Conservation (phyloP, 2,888 invertebrate genomes). For the Psococerastis gibbosa region DNA sequence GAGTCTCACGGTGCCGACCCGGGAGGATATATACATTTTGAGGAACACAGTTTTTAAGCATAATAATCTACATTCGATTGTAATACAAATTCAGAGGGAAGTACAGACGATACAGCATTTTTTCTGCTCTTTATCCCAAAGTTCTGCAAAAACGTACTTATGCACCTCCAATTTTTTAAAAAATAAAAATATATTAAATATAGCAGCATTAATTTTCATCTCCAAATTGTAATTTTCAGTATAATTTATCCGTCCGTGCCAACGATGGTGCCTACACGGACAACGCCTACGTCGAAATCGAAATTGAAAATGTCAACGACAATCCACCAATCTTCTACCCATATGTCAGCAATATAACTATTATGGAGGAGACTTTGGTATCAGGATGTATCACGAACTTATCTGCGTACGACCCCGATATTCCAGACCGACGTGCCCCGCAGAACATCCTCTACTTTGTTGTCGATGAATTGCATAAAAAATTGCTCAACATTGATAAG, state of each 20-base stretch:
- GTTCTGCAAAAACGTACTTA: too few relatives aligned
- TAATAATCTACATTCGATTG: too few relatives aligned
- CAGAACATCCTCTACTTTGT: slow-evolving; percentile 62
- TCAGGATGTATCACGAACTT: slow-evolving; percentile 50
- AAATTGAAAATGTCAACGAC: slow-evolving; percentile 81
- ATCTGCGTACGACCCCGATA: slow-evolving; percentile 69
- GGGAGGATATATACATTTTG: too few relatives aligned
- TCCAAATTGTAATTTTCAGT: too few relatives aligned
- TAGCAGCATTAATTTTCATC: slow-evolving; percentile 12
- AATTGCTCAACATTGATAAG: slow-evolving; percentile 50
- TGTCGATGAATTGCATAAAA: slow-evolving; percentile 49
- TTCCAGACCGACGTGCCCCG: slow-evolving; percentile 49
- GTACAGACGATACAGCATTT: too few relatives aligned
- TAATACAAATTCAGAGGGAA: too few relatives aligned
- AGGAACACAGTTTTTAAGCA: too few relatives aligned
- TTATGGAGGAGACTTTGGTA: slow-evolving; percentile 51
- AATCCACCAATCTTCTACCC: slow-evolving; percentile 67
- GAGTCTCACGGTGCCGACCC: too few relatives aligned
- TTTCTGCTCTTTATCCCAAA: too few relatives aligned
- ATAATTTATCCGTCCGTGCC: slow-evolving; percentile 63
- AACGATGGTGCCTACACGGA: slow-evolving; percentile 72
- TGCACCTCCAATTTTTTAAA: too few relatives aligned
- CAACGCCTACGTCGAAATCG: slow-evolving; percentile 63
- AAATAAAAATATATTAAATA: neutral
- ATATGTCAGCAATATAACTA: slow-evolving; percentile 49